Base-by-base conservation (phyloP, 2,888 invertebrate species). In the Hyppa rectilinea region DNA sequence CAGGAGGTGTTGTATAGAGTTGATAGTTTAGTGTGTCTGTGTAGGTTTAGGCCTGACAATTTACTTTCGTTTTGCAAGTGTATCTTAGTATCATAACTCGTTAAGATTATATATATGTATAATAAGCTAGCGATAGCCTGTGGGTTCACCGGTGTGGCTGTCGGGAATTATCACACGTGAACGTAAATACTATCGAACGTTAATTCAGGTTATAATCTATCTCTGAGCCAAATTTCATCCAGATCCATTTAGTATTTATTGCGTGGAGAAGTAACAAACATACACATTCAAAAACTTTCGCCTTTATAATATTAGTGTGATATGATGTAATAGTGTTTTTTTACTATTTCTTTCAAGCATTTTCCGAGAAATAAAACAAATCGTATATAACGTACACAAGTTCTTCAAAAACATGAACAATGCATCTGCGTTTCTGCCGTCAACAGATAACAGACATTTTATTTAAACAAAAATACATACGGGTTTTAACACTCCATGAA, bases 401-500 rank as follows among this genome's bases (percentile, higher is more conserved):
- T 29, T 49, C 14, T 40, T 40, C 4, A 62, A 63, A 38, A 74
- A 14, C 12, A 20, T 4, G 6, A 47, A n/a, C 20, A 38, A n/a
- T 34, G 23, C 3, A 20, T 34, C 6, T n/a, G 17, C 14, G 26
- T 77, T 31, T 49, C 23, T 38, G 12, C 2, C n/a, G 20, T 23
- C 43, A 14, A 45, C 31, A 7, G n/a, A 6, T 23, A 47, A 40
- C 71, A 47, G 29, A 43, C 0, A 20, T 69, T 31, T 20, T 52
- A 2, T 17, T 26, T 14, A 12, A 23, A 17, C 14, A 36, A n/a
- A 61, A 61, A 60, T 75, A 67, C 50, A 38, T 12, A 49, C 34
- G 49, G 36, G 36, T 63, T 62, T 77, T 59, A 62, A n/a, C 63
- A 29, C 59, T 77, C 53, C 26, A 55, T 77, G 43, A 66, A 65